These are phyloP conservation scores for Synanthedon vespiformis DNA, from an alignment of 2,888 invertebrate species.

Conservation along the genomic window DNA sequence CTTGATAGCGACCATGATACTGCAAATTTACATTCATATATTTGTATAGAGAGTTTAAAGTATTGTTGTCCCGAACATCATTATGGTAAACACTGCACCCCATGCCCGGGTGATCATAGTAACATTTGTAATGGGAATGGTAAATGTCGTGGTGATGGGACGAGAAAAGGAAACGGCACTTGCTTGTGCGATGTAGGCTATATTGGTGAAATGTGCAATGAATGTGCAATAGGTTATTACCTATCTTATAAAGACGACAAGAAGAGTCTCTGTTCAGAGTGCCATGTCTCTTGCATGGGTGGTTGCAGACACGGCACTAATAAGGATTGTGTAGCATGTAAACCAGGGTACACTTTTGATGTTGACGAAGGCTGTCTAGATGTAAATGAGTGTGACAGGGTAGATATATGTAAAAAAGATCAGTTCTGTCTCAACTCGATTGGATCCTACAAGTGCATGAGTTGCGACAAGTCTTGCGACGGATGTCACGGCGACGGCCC, in stretches of 20 bases:
- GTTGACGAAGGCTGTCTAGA: constrained; percentile 84
- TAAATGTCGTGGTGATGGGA: constrained; percentile 85
- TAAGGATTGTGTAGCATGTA: constrained; percentile 72
- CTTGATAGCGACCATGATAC: constrained; percentile 64
- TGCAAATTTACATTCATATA: constrained; percentile 63
- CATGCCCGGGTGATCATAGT: constrained; percentile 81
- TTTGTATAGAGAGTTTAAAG: constrained; percentile 82
- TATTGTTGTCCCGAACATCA: constrained; percentile 89
- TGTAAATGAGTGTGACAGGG: constrained; percentile 83
- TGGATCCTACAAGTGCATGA: constrained; percentile 83
- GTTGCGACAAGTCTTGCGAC: constrained; percentile 86
- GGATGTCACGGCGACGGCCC: constrained; percentile 92
- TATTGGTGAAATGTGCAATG: constrained; percentile 78
- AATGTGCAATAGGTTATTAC: constrained; percentile 82
- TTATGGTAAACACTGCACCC: constrained; percentile 83
- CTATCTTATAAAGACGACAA: constrained; percentile 79
- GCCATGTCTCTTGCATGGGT: constrained; percentile 83
- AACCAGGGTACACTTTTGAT: constrained; percentile 79
- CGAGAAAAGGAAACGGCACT: constrained; percentile 91
- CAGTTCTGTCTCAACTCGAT: constrained; percentile 92
- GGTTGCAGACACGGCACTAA: constrained; percentile 81
- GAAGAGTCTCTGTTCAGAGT: constrained; percentile 81
- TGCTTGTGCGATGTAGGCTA: constrained; percentile 91
- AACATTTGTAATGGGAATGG: constrained; percentile 87
- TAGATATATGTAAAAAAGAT: constrained; percentile 68